Evolutionary conservation across 2,888 invertebrate species (phyloP).

Genomic region (Lymantria monacha): DNA sequence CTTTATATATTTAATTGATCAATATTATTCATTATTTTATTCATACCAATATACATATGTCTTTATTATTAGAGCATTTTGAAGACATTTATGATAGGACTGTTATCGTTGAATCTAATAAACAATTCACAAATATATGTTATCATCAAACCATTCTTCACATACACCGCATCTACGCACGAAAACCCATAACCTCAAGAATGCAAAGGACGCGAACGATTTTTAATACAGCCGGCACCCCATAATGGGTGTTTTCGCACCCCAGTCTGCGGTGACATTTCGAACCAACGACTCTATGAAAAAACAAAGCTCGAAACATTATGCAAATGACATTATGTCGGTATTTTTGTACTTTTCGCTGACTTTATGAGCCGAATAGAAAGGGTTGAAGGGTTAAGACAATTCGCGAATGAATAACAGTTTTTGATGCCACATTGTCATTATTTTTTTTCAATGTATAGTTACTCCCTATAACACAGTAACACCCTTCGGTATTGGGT

Average conservation of each 20-base stretch:
- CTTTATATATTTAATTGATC: too few species aligned
- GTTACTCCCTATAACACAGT: constrained; percentile 23
- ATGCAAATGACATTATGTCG: constrained; percentile 81
- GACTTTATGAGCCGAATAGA: constrained; percentile 77
- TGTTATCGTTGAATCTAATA: constrained; percentile 12
- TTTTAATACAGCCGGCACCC: constrained; percentile 78
- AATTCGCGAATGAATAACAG: constrained; percentile 59
- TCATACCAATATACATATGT: too few species aligned
- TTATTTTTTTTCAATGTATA: constrained; percentile 54
- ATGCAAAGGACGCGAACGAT: constrained; percentile 74
- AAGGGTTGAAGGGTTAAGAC: constrained; percentile 78
- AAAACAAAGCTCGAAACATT: constrained; percentile 79
- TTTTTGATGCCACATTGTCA: constrained; percentile 63
- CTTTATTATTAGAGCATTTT: too few species aligned
- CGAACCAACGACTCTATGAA: constrained; percentile 75
- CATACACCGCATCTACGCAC: constrained; percentile 43
- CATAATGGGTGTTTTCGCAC: constrained; percentile 76
- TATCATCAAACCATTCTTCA: constrained; percentile 27
- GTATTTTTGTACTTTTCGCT: constrained; percentile 77
- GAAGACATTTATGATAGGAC: neutral
- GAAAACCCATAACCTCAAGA: constrained; percentile 74
- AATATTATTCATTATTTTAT: too few species aligned
- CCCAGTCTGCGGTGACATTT: constrained; percentile 79
- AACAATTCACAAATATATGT: constrained; percentile 18
- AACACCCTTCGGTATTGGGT: constrained; percentile 25